These are phyloP conservation scores for Drosophila virilis DNA, from an alignment of 1,140 invertebrate species.

Conservation along the genomic window DNA sequence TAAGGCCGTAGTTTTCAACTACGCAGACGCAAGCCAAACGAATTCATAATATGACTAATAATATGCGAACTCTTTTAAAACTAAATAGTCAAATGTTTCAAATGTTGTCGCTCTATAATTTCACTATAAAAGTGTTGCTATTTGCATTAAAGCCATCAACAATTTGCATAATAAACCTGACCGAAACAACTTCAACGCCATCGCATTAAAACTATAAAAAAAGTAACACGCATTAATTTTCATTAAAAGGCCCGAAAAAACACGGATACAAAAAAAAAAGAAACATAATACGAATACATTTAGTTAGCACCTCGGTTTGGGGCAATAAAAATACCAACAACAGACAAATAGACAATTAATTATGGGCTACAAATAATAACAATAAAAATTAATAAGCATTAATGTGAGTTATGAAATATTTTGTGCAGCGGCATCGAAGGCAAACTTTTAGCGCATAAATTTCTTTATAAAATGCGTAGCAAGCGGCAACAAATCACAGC, in stretches of 20 bases:
- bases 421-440: constrained; percentile 31
- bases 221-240: constrained; percentile 41
- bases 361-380: constrained; percentile 57
- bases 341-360: constrained; percentile 58
- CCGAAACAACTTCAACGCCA: constrained; percentile 8
- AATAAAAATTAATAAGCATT: constrained; percentile 62
- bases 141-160: constrained; percentile 40
- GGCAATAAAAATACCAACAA: constrained; percentile 52
- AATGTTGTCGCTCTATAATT: constrained; percentile 42
- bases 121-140: constrained; percentile 40
- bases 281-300: constrained; percentile 46
- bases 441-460: constrained; percentile 49
- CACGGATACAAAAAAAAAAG: constrained; percentile 5
- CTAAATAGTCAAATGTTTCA: constrained; percentile 13
- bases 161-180: constrained; percentile 57
- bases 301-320: constrained; percentile 43
- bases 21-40: too few species aligned
- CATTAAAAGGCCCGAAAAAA: constrained; percentile 36
- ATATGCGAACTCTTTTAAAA: neutral
- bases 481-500: constrained; percentile 19
- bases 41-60: too few species aligned
- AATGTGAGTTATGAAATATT: constrained; percentile 57
- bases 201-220: constrained; percentile 16
- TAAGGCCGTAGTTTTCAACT: too few species aligned
- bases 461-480: constrained; percentile 32